Evolutionary conservation across 2,113 vertebrate genomes (phyloP), one percentile per base, ranked within the genome.

Genomic region (Leptodactylus fuscus): DNA sequence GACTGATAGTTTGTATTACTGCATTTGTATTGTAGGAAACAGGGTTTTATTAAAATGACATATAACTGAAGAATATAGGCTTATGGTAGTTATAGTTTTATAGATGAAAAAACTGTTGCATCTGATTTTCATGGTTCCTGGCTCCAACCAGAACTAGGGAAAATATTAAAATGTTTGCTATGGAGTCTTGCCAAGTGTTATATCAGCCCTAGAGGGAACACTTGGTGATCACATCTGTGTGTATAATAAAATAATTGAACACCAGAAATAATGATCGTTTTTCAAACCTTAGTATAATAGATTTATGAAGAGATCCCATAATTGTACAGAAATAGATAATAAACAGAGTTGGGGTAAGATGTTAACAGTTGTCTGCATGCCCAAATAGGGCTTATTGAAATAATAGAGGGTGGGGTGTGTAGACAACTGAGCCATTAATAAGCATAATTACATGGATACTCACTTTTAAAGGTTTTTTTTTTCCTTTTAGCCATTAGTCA

Each of bases 181-280:
- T 69, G 65, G 65, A 69, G 65, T 69, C 32, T 69, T 69, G 65
- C 65, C 65, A 69, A 69, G 32, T 69, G 65, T 38, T 69, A 10
- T 69, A 69, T 22, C 18, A 69, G 34, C 65, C 65, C 65, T 69
- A 69, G 34, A 69, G 65, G 65, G 65, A 69, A 69, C 65, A 69
- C 65, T 69, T 69, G 65, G 65, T 69, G 65, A 69, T 69, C 65
- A 69, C 65, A 67, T 38, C 65, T 69, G 32, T 69, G 32, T 20
- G 34, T 69, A 38, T 10, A 69, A 38, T 6, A 22, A 69, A 69
- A 38, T 69, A 69, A 69, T 38, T 22, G 34, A 69, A 38, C 34
- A 69, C 32, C 32, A 69, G 34, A 38, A 69, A 69, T 69, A 38
- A 69, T 69, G 65, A 22, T 67, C 29, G 32, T 69, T 69, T 69